Conservation (phyloP, 2,888 invertebrate species). For the Caprella mutica region DNA sequence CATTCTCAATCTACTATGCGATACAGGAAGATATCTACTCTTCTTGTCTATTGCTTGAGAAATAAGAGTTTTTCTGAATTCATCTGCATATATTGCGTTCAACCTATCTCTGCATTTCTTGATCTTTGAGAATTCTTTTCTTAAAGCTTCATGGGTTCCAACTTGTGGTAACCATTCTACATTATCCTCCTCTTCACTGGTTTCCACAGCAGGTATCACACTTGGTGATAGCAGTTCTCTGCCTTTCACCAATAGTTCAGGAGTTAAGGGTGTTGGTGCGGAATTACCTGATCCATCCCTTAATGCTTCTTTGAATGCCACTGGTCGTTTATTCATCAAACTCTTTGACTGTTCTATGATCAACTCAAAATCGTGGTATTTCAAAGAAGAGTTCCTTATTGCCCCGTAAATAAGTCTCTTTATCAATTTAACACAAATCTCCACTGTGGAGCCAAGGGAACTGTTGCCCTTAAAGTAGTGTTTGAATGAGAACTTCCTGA, state of each 20-base stretch:
- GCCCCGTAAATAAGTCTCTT: constrained; percentile 3
- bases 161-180: neutral
- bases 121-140: neutral
- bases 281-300: neutral
- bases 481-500: neutral
- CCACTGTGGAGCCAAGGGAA: constrained; percentile 6
- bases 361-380: neutral
- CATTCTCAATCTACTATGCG: neutral
- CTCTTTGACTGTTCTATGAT: neutral
- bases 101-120: no score
- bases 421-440: constrained; percentile 4
- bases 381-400: neutral
- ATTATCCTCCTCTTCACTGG: neutral
- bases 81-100: neutral
- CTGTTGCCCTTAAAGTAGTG: constrained; percentile 9
- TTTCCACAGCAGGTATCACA: neutral
- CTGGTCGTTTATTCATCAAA: constrained; percentile 1
- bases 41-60: neutral
- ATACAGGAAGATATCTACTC: neutral
- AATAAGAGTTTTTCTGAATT: neutral
- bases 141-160: neutral
- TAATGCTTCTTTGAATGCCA: constrained; percentile 4
- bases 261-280: neutral
- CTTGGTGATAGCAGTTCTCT: neutral
- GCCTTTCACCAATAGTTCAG: neutral